Evolutionary conservation across 1,140 invertebrate genomes (phyloP).

Genomic region (Papilio dardanus): DNA sequence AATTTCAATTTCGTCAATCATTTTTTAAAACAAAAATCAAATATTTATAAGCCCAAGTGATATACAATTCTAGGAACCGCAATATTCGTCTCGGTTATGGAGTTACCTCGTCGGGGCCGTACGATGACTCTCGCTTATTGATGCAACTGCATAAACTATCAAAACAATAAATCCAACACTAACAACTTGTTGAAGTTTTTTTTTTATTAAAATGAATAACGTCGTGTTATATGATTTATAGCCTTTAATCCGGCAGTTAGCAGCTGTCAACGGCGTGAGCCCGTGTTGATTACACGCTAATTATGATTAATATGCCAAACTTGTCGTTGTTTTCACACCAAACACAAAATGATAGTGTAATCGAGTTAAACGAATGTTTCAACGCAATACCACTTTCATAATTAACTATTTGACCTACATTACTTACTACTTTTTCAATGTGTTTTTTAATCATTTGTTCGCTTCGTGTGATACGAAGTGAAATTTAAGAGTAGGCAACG

Average conservation of each 20-base stretch:
- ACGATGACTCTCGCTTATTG: no score
- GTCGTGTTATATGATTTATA: slow-evolving; percentile 16
- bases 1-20: no score
- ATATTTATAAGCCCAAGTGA: no score
- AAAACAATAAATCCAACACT: neutral
- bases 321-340: slow-evolving; percentile 28
- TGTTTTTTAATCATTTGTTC: no score
- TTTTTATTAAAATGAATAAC: slow-evolving; percentile 1
- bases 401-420: neutral
- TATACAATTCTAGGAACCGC: no score
- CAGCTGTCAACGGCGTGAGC: slow-evolving; percentile 22
- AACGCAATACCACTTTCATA: neutral
- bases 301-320: slow-evolving; percentile 33
- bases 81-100: no score
- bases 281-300: slow-evolving; percentile 32
- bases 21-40: no score
- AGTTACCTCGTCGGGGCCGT: no score
- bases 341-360: slow-evolving; percentile 29
- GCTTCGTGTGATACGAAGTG: no score
- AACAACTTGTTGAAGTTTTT: slow-evolving; percentile 10
- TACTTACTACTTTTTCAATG: neutral
- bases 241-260: slow-evolving; percentile 21
- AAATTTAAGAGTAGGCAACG: no score
- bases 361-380: slow-evolving; percentile 15
- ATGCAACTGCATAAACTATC: no score